Evolutionary conservation across 1,140 invertebrate genomes (phyloP).

Genomic region (Drosophila bocki): DNA sequence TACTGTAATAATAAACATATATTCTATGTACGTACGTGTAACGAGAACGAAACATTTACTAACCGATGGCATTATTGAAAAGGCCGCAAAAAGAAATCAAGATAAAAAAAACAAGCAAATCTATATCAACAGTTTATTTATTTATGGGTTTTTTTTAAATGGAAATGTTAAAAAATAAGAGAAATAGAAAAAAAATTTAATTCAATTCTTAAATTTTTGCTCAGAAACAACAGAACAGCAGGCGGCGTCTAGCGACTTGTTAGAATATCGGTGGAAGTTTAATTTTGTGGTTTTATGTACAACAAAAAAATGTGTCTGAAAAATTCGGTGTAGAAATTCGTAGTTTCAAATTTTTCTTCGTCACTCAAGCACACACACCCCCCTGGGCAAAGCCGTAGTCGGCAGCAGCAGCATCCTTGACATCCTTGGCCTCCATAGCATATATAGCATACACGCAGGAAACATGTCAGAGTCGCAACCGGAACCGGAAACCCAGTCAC

Average conservation of each 20-base stretch:
- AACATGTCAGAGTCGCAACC: slow-evolving; percentile 24
- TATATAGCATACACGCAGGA: background rate
- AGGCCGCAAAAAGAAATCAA: slow-evolving; percentile 42
- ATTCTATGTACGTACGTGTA: slow-evolving; percentile 50
- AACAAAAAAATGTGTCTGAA: slow-evolving; percentile 64
- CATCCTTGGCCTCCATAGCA: background rate
- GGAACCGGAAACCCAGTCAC: background rate
- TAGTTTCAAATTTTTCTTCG: slow-evolving; percentile 52
- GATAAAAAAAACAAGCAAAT: slow-evolving; percentile 51
- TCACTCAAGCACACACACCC: slow-evolving; percentile 28
- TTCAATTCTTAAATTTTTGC: no score
- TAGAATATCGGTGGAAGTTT: slow-evolving; percentile 57
- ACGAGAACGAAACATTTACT: slow-evolving; percentile 49
- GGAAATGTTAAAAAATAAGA: no score
- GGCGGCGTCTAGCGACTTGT: background rate
- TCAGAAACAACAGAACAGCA: background rate
- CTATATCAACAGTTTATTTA: slow-evolving; percentile 11
- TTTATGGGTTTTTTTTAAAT: background rate
- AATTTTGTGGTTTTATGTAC: slow-evolving; percentile 64
- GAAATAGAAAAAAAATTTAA: no score
- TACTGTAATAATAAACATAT: slow-evolving; percentile 54
- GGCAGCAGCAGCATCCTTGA: slow-evolving; percentile 4
- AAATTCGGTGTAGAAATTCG: slow-evolving; percentile 69
- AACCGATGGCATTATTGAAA: slow-evolving; percentile 32
- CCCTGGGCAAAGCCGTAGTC: slow-evolving; percentile 7